These are phyloP conservation scores for Actinia equina DNA, from an alignment of 64 coral and sea anemone genomes.

Conservation along the genomic window DNA sequence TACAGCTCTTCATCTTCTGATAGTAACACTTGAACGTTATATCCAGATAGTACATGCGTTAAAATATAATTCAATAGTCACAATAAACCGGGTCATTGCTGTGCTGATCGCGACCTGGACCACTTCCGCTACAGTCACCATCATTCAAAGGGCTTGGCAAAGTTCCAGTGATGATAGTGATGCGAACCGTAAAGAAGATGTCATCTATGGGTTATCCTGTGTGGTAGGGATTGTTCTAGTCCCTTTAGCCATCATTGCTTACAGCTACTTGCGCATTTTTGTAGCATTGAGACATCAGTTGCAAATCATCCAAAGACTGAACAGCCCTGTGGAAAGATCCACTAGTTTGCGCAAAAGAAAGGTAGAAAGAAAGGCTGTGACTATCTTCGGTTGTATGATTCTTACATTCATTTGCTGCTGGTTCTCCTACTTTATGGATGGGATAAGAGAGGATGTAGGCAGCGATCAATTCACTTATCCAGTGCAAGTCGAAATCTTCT, in stretches of 20 bases:
- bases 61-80: constrained; percentile 23
- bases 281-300: constrained; percentile 52
- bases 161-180: neutral
- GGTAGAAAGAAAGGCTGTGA: constrained; percentile 60
- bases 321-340: constrained; percentile 49
- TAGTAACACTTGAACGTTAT: constrained; percentile 73
- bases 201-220: constrained; percentile 51
- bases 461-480: constrained; percentile 32
- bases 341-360: constrained; percentile 17
- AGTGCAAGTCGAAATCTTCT: constrained; percentile 21
- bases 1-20: constrained; percentile 63
- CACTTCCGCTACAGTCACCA: constrained; percentile 27
- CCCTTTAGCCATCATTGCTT: constrained; percentile 44
- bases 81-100: constrained; percentile 2
- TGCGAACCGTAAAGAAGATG: constrained; percentile 27
- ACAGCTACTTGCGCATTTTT: constrained; percentile 52
- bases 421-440: constrained; percentile 75
- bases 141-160: constrained; percentile 62
- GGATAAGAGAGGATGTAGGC: constrained; percentile 54
- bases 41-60: constrained; percentile 63
- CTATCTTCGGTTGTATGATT: constrained; percentile 75
- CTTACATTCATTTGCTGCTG: constrained; percentile 65
- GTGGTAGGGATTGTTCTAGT: constrained; percentile 61
- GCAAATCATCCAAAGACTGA: constrained; percentile 35
- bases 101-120: constrained; percentile 48